Conservation (phyloP, 2,797 vertebrate genomes). For the Valencia hispanica region DNA sequence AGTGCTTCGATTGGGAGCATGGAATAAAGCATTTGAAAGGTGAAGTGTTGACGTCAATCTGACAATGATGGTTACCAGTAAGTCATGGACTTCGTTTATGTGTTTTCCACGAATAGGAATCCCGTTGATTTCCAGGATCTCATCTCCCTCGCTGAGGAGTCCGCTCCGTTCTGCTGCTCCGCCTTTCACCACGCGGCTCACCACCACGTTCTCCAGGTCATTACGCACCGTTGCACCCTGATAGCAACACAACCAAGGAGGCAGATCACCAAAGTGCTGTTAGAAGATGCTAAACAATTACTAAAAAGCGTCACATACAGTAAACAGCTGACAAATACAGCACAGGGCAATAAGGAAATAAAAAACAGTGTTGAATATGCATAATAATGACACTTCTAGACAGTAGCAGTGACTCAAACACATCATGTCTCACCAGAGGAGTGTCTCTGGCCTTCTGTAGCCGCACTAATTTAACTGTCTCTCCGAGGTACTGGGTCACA, state of each 20-base stretch:
- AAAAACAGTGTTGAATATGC: not conserved
- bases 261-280: not conserved
- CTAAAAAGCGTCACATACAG: not conserved
- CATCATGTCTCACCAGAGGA: slow-evolving; percentile 86
- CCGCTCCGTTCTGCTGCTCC: slow-evolving; percentile 92
- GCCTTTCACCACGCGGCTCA: slow-evolving; percentile 95
- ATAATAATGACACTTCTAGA: not conserved
- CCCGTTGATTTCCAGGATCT: slow-evolving; percentile 95
- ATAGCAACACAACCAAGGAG: slow-evolving; percentile 6
- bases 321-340: not conserved
- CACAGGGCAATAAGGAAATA: not conserved
- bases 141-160: slow-evolving; percentile 92
- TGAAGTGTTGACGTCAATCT: slow-evolving; percentile 1
- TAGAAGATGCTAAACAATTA: not conserved
- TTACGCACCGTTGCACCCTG: slow-evolving; percentile 96
- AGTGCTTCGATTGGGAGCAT: not conserved
- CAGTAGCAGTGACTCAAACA: slow-evolving; percentile 1
- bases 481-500: slow-evolving; percentile 85
- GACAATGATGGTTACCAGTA: slow-evolving; percentile 81
- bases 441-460: slow-evolving; percentile 93
- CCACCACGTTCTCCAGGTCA: slow-evolving; percentile 93
- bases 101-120: slow-evolving; percentile 92
- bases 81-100: slow-evolving; percentile 94
- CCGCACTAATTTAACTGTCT: slow-evolving; percentile 94
- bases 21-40: not conserved